Evolutionary conservation across 2,113 vertebrate genomes (phyloP), one percentile per base, ranked within the genome.

Genomic region (Origma solitaria): DNA sequence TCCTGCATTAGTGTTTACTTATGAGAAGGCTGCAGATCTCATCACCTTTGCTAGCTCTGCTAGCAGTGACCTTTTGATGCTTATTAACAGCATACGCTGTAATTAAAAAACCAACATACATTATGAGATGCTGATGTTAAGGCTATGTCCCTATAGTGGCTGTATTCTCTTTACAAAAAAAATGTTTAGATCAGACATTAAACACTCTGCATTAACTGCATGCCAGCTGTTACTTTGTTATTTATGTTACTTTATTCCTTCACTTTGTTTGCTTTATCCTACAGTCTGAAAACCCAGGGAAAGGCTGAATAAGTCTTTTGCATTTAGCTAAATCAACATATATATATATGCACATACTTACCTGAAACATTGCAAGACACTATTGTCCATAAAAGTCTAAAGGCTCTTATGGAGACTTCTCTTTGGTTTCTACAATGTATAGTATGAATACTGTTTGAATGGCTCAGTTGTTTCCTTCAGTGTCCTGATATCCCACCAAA

Each of bases 381-480:
- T 91, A 82, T n/a, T 56, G 54, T 93, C 82, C 88, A 38, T 60
- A 45, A 60, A 70, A 33, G 51, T 72, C 60, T 57, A 92, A 76
- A 86, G 58, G 69, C 57, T 86, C 33, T 91, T 78, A 92, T 1
- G n/a, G 92, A 93, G 76, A 89, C 70, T 90, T 61, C 23, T 2
- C 70, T 95, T 97, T 94, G 76, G 88, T 95, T 90, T 97, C 76
- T 95, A 72, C 94, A 94, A 80, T 64, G 94, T 93, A 89, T 79
- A 71, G 21, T 75, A 94, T 4, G 42, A 96, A 75, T 68, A 81
- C 37, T 90, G 68, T 58, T 81, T 97, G 90, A 97, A 98, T 97
- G 92, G 94, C 96, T 91, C 76, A 86, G 37, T 95, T 96, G 91
- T 98, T 98, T 96, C 82, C 85, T 90, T 92, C 78, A 71, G 27